Percentiles rank a stretch among this genome's conserved stretches.
These are phyloP conservation scores for Bufotes viridis DNA, from an alignment of 2,797 vertebrate genomes.

Conservation along the genomic window DNA sequence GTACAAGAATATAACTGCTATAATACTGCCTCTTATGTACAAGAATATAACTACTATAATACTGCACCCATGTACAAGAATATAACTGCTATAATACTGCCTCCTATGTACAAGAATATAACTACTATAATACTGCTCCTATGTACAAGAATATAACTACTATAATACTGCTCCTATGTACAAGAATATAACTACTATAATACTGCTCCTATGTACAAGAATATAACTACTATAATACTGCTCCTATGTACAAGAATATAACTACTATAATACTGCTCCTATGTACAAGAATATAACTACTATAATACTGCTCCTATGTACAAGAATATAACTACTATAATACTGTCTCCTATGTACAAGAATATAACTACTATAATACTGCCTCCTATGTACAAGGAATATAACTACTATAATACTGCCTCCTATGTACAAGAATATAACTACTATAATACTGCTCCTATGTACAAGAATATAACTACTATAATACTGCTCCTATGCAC, in stretches of 20 bases:
- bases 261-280: neutral
- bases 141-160: constrained; percentile 5
- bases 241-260: neutral
- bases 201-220: constrained; percentile 1
- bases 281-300: neutral
- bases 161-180: constrained; percentile 5
- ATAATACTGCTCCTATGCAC: neutral
- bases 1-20: neutral
- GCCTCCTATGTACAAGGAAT: neutral
- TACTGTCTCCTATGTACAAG: neutral
- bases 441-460: neutral
- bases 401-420: neutral
- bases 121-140: neutral
- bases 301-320: neutral
- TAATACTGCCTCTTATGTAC: neutral
- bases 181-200: constrained; percentile 12
- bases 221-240: constrained; percentile 11
- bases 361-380: constrained; percentile 14
- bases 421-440: constrained; percentile 3
- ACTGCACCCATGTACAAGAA: neutral
- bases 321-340: constrained; percentile 2
- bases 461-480: constrained; percentile 2
- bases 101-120: neutral
- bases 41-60: constrained; percentile 1
- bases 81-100: neutral